Evolutionary conservation across 37 sponge, comb jelly and placozoan genomes (phyloP).

Genomic region (Ianthella basta): DNA sequence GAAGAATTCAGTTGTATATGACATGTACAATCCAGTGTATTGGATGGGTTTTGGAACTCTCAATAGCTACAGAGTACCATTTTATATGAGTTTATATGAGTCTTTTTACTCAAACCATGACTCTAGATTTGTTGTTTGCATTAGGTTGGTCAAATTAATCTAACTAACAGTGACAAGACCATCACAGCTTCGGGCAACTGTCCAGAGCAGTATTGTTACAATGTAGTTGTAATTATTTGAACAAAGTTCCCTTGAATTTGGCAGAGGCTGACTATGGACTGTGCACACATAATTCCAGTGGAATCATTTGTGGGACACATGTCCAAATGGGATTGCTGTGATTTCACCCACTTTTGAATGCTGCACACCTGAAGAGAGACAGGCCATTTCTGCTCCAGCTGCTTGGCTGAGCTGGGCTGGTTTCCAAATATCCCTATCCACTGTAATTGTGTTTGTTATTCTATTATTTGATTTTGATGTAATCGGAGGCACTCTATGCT

Average conservation of each 20-base stretch:
- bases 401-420: constrained; percentile 1
- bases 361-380: background rate
- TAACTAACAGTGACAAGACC: too few species aligned
- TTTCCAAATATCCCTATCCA: background rate
- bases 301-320: constrained; percentile 3
- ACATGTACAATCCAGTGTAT: background rate
- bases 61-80: background rate
- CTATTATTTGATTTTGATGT: background rate
- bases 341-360: background rate
- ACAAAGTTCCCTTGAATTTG: background rate
- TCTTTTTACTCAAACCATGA: background rate
- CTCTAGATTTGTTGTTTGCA: background rate
- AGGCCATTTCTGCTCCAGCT: background rate
- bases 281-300: background rate
- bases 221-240: background rate
- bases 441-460: background rate
- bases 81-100: background rate
- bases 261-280: background rate
- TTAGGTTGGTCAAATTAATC: too few species aligned
- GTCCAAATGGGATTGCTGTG: background rate
- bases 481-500: background rate
- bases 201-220: too few species aligned
- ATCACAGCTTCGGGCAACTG: too few species aligned
- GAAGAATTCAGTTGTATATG: background rate
- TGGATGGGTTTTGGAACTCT: background rate